Evolutionary conservation across 2,888 invertebrate species (phyloP), one percentile per base, ranked within the genome.

Genomic region (Patella depressa): DNA sequence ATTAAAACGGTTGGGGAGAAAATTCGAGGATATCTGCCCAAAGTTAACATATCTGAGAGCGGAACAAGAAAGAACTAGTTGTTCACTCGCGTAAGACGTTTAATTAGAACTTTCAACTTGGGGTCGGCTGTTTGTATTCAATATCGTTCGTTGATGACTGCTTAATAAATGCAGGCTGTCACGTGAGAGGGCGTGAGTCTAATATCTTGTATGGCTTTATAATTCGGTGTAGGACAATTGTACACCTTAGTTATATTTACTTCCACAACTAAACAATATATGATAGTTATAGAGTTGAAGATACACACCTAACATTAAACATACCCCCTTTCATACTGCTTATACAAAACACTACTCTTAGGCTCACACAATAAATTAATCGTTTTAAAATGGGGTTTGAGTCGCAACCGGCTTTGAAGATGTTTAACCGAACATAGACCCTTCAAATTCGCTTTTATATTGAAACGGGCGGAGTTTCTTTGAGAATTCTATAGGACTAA

Each of bases 1-100:
- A 75, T 70, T 29, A 75, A 70, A 24, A 75, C 75, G 12, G 70
- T 53, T 24, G 75, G 75, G 17, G 75, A 75, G 70, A 75, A 75
- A 70, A 75, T 75, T 71, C 54, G 69, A 11, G 75, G 75, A 71
- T 71, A 75, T 71, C 55, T 53, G 34, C 70, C 74, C 59, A 19
- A 14, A 15, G 59, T 34, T 69, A 74, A 19, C 71, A 75, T 71
- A 34, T 65, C 74, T 19, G 65, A 24, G 19, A 24, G 65, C 11
- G 19, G 0, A 24, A 19, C 24, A 65, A 65, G 65, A 65, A 24
- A 19, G 19, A 19, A 65, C 65, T 24, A 65, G 11, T 65, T 65
- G 65, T 24, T 65, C 45, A 45, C 45, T 45, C 45, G 45, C 45
- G 45, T 45, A 45, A 45, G 45, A 45, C 45, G 45, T 45, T 45